Evolutionary conservation across 2,113 vertebrate species (phyloP).

Genomic region (Scophthalmus maximus): DNA sequence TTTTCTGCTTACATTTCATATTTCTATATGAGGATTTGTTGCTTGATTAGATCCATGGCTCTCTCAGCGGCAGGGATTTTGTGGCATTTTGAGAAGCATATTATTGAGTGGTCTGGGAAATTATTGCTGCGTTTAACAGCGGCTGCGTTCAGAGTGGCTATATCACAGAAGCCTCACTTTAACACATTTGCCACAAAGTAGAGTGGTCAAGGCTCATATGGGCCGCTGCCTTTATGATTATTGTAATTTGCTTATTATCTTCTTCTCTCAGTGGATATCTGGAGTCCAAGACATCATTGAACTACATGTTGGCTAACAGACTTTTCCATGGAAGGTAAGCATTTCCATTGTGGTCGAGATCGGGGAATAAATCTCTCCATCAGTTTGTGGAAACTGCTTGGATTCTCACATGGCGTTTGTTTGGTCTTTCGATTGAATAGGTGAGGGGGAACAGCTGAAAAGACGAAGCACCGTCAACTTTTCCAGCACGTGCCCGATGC

Average conservation of each 20-base stretch:
- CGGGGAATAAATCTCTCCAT: conserved; percentile 64
- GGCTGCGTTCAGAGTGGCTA: conserved; percentile 26
- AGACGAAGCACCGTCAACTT: conserved; percentile 61
- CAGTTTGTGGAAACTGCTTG: conserved; percentile 65
- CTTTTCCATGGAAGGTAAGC: conserved; percentile 95
- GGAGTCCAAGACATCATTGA: conserved; percentile 96
- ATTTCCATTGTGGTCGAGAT: conserved; percentile 76
- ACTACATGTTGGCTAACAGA: conserved; percentile 92
- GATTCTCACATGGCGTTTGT: conserved; percentile 69
- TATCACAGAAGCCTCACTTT: conserved; percentile 43
- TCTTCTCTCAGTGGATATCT: conserved; percentile 85
- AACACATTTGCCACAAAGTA: conserved; percentile 61
- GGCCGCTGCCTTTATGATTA: conserved; percentile 52
- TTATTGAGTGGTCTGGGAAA: conserved; percentile 57
- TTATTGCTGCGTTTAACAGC: conserved; percentile 33
- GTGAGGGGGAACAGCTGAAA: conserved; percentile 67
- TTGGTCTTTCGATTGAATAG: conserved; percentile 71
- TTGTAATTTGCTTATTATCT: conserved; percentile 69
- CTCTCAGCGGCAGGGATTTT: conserved; percentile 47
- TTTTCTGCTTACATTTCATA: conserved; percentile 58
- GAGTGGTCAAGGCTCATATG: conserved; percentile 17
- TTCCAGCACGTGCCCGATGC: conserved; percentile 57
- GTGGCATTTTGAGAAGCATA: conserved; percentile 51
- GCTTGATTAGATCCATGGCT: conserved; percentile 57
- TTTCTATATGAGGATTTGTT: conserved; percentile 60